These are phyloP conservation scores for Eucidaris tribuloides DNA, from an alignment of 35 echinoderm and acorn worm species.

Conservation along the genomic window DNA sequence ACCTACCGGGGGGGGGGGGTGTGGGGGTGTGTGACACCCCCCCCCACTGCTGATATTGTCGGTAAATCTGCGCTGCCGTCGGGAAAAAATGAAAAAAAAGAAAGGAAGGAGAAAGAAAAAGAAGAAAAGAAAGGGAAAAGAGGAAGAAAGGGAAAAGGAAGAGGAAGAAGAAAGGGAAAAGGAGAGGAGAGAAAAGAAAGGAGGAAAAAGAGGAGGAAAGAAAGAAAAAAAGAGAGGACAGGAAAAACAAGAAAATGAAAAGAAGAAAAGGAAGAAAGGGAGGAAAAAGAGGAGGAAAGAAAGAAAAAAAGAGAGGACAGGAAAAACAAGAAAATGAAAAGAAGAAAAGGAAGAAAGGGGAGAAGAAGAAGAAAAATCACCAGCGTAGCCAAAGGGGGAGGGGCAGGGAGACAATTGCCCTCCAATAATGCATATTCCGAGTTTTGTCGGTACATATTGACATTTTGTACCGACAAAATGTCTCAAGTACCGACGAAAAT, in stretches of 20 bases:
- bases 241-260: not conserved
- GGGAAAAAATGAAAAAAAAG: too few species aligned
- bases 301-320: not conserved
- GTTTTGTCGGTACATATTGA: too few species aligned
- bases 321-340: not conserved
- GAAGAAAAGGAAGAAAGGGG: not conserved
- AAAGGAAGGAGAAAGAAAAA: too few species aligned
- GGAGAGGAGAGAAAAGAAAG: not conserved
- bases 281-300: not conserved
- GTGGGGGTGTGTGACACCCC: too few species aligned
- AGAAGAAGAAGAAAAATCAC: not conserved
- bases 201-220: not conserved
- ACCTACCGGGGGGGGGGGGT: too few species aligned
- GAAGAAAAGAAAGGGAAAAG: conserved; percentile 9
- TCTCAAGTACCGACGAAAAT: too few species aligned
- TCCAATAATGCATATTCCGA: too few species aligned
- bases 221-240: not conserved
- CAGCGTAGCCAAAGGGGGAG: too few species aligned
- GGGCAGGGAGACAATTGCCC: too few species aligned
- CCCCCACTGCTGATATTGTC: too few species aligned
- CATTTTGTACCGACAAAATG: too few species aligned
- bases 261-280: not conserved
- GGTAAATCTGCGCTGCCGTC: too few species aligned
- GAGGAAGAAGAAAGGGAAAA: not conserved
- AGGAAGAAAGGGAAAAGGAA: not conserved